These are phyloP conservation scores for Meganola albula DNA, from an alignment of 2,888 invertebrate genomes.

Conservation along the genomic window DNA sequence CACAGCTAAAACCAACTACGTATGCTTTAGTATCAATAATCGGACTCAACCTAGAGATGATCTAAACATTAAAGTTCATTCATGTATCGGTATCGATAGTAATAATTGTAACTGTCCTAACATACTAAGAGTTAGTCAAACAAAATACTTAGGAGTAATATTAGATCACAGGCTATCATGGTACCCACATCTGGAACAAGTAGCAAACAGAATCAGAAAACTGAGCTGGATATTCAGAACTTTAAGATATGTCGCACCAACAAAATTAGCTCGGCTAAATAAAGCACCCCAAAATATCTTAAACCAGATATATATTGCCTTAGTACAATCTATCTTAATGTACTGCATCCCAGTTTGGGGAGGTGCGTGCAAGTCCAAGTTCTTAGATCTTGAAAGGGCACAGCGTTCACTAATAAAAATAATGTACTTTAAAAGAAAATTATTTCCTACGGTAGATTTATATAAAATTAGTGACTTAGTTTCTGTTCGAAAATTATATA, in stretches of 20 bases:
- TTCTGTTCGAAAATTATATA: constrained; percentile 4
- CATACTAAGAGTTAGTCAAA: background rate
- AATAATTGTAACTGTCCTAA: background rate
- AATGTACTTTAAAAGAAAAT: background rate
- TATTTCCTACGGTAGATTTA: background rate
- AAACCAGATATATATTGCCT: constrained; percentile 2
- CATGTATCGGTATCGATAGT: background rate
- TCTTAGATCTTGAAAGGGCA: background rate
- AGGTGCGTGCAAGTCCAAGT: background rate
- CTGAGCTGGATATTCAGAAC: constrained; percentile 1
- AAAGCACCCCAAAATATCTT: background rate
- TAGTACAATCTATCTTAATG: constrained; percentile 2
- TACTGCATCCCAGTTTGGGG: constrained; percentile 4
- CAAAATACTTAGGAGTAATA: constrained; percentile 1
- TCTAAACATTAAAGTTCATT: background rate
- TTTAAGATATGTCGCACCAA: background rate
- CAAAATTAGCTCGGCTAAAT: background rate
- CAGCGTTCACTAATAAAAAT: constrained; percentile 2
- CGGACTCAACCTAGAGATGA: background rate
- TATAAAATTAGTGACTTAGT: constrained; percentile 1
- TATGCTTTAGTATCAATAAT: constrained; percentile 1
- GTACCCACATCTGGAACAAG: background rate
- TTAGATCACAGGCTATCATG: background rate
- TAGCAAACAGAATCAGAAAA: background rate
- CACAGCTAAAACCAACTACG: background rate